Evolutionary conservation across 2,888 invertebrate genomes (phyloP), one percentile per base, ranked within the genome.

Genomic region (Gibbula magus): DNA sequence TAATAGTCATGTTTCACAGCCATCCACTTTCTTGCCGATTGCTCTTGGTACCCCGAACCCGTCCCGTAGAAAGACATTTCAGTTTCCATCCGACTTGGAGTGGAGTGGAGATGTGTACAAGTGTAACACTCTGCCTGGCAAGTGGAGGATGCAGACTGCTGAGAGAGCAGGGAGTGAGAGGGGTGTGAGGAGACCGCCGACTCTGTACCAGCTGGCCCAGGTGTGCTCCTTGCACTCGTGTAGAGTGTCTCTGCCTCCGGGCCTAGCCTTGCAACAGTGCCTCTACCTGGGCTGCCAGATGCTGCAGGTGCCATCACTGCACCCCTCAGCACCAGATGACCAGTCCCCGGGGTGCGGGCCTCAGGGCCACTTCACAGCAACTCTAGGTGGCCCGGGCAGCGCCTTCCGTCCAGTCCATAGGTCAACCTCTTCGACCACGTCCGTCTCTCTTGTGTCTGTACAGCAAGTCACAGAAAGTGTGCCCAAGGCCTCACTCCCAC

Each of bases 121-220:
- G 16, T 74, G 35, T 25, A 81, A 39, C 52, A 83, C 85, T 2
- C 66, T 85, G 54, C 83, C 85, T 4, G 85, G 85, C 8, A 80
- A 81, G 39, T 83, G 82, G 79, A 81, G 80, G 35, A 79, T 77
- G 61, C 75, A 76, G 16, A 61, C 25, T 45, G 20, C 29, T 16
- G 22, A 20, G 25, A 53, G 53, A 67, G 52, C 45, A n/a, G 75
- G 35, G 25, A 10, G n/a, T 25, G 54, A 29, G 32, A 10, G 20
- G 20, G 7, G 52, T 16, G 35, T 10, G 16, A 5, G 35, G 7
- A 79, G 82, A 76, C 83, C 84, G 45, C 87, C 88, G 13, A 85
- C 88, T 45, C 79, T 90, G 80, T 88, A 86, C 82, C 89, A 89
- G 78, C 75, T 90, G 25, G 78, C 87, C n/a, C 88, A 89, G 78